Base-by-base conservation (phyloP, 2,888 invertebrate species). In the Xestia c-nigrum region DNA sequence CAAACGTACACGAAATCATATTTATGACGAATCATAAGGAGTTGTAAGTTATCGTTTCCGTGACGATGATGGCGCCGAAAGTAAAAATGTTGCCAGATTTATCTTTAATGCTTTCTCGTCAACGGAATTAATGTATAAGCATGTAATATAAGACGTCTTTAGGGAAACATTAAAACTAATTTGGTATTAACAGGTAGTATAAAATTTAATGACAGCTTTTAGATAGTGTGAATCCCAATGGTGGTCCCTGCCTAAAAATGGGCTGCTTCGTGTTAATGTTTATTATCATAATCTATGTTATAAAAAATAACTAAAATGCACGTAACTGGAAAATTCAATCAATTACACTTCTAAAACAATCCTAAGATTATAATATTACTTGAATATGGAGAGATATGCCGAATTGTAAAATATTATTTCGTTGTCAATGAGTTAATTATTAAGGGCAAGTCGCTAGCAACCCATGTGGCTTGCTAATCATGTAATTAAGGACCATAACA, bases 31-130 rank as follows among this genome's bases (percentile, higher is more conserved):
- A 86, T 85, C 86, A 43, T 84, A 82, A 76, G 81, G 77, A 81
- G 72, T 61, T 61, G 72, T 76, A 85, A 86, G 67, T 83, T 82
- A 85, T 86, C 67, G 83, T 86, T 87, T 87, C 87, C 86, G 85
- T 68, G 59, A 31, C 59, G 59, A 19, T 61, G 59, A 19, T 61
- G 66, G 76, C 80, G 74, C 63, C 74, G 76, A 86, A 86, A 84
- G 82, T 83, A 83, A 81, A 81, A 70, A 80, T 65, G 65, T 66
- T 83, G 61, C 78, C 43, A 78, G 50, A 72, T 78, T 81, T 78
- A 74, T 75, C 65, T 79, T 78, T 47, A 72, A 63, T 67, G 74
- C n/a, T 70, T 55, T 66, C 31, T 82, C 69, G 75, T 77, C 71
- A 71, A 65, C 73, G 16, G 14, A 69, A 61, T 81, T 75, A 59